phyloP scores from a whole-genome alignment of 2,888 invertebrate genomes.

The Dryobota labecula region DNA sequence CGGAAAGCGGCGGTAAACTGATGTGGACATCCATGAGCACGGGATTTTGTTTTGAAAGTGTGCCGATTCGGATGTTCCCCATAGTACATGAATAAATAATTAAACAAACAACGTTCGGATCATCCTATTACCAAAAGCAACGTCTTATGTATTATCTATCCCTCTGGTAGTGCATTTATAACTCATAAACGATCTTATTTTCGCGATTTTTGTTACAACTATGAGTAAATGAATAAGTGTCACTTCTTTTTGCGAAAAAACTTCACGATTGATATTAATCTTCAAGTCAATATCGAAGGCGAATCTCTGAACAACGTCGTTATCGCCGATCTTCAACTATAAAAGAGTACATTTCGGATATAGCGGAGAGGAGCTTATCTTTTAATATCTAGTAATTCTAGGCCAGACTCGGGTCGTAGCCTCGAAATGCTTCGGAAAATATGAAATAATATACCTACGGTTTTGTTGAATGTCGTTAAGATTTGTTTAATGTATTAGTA shows the following conservation, averaged over 20 bases:
- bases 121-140: not conserved
- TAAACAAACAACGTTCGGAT: no score
- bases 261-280: not conserved
- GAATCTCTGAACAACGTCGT: not conserved
- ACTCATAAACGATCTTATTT: not conserved
- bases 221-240: not conserved
- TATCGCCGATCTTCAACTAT: constrained; percentile 16
- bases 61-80: no score
- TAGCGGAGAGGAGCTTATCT: constrained; percentile 18
- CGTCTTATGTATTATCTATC: not conserved
- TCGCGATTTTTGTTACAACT: not conserved
- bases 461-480: constrained; percentile 13
- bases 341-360: constrained; percentile 26
- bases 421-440: constrained; percentile 1
- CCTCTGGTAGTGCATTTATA: not conserved
- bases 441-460: not conserved
- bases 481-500: constrained; percentile 28
- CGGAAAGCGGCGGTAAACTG: no score
- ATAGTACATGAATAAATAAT: no score
- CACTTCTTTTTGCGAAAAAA: no score
- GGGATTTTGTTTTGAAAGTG: no score
- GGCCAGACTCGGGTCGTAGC: not conserved
- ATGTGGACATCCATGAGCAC: no score
- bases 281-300: constrained; percentile 3
- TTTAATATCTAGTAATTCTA: constrained; percentile 33